Evolutionary conservation across 2,888 invertebrate genomes (phyloP).

Genomic region (Perdita meconis): DNA sequence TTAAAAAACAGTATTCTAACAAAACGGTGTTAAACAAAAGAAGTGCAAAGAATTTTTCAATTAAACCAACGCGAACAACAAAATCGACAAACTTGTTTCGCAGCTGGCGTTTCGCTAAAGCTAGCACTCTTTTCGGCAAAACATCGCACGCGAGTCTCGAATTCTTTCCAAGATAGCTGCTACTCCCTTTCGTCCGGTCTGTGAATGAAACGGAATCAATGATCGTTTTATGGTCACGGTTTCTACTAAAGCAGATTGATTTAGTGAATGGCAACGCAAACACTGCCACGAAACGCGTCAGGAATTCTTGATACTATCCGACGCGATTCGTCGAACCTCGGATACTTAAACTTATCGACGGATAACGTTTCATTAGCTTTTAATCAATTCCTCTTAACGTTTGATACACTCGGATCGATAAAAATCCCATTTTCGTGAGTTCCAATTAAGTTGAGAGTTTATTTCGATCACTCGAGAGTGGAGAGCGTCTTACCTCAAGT

Average conservation of each 20-base stretch:
- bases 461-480: not conserved
- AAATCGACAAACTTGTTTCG: not conserved
- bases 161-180: slow-evolving; percentile 40
- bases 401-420: not conserved
- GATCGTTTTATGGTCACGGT: slow-evolving; percentile 34
- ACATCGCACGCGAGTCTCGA: slow-evolving; percentile 9
- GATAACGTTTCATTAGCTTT: not conserved
- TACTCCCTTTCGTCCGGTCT: slow-evolving; percentile 29
- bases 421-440: not conserved
- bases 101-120: not conserved
- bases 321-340: slow-evolving; percentile 2
- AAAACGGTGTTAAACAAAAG: no score
- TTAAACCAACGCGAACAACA: not conserved
- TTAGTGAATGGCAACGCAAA: slow-evolving; percentile 21
- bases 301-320: slow-evolving; percentile 33
- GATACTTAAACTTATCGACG: not conserved
- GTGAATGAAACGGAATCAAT: slow-evolving; percentile 47
- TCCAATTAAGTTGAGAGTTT: not conserved
- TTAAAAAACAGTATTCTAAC: no score
- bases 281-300: slow-evolving; percentile 25
- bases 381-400: slow-evolving; percentile 5
- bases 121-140: not conserved
- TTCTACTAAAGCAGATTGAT: slow-evolving; percentile 33
- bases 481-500: not conserved
- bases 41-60: no score